phyloP scores from a whole-genome alignment of 1,140 invertebrate species.

The Drosophila kanapiae region DNA sequence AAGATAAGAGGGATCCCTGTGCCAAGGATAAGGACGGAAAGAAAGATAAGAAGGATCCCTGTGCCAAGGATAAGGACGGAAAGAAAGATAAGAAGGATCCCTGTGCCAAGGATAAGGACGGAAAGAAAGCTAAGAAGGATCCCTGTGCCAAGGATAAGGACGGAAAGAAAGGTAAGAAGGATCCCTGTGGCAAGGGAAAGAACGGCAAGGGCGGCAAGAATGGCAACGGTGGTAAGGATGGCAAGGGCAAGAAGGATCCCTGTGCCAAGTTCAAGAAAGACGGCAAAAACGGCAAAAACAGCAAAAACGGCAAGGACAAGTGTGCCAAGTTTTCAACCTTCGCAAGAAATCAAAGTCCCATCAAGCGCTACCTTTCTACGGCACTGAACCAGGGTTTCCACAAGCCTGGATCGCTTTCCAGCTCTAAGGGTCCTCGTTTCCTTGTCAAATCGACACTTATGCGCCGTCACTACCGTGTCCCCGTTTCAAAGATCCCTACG shows the following conservation, averaged over 20 bases:
- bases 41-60: slow-evolving; percentile 39
- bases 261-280: slow-evolving; percentile 46
- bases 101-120: slow-evolving; percentile 1
- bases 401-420: background rate
- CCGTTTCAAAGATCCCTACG: background rate
- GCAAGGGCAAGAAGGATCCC: slow-evolving; percentile 44
- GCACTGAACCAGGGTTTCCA: background rate
- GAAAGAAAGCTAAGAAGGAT: slow-evolving; percentile 9
- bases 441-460: slow-evolving; percentile 37
- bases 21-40: slow-evolving; percentile 13
- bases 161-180: slow-evolving; percentile 32
- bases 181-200: slow-evolving; percentile 38
- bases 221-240: slow-evolving; percentile 17
- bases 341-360: background rate
- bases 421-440: slow-evolving; percentile 20
- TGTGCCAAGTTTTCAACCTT: slow-evolving; percentile 52
- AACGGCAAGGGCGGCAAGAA: background rate
- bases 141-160: slow-evolving; percentile 22
- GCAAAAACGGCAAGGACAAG: slow-evolving; percentile 9
- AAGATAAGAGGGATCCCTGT: slow-evolving; percentile 26
- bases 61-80: too few relatives aligned
- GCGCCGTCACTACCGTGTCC: slow-evolving; percentile 51
- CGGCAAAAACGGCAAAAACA: background rate
- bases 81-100: slow-evolving; percentile 35
- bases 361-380: slow-evolving; percentile 50